phyloP scores from a whole-genome alignment of 2,797 vertebrate genomes.

The Microhierax caerulescens region DNA sequence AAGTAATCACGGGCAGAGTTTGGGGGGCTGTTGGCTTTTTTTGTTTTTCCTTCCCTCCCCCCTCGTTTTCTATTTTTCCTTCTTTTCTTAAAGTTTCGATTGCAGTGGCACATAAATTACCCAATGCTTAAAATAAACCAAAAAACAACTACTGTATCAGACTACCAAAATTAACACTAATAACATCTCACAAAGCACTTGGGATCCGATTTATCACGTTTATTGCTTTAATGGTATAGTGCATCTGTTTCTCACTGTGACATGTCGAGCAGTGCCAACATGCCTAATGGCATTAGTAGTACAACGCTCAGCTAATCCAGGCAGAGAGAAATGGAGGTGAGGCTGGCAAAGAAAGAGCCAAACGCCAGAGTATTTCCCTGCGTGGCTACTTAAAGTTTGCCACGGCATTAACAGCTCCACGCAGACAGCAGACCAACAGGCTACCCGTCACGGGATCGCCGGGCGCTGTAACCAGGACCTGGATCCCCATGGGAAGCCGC shows the following conservation, averaged over 20 bases:
- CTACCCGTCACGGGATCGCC: fast-evolving
- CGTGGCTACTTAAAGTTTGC: fast-evolving
- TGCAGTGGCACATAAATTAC: background rate
- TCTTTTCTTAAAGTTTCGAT: background rate
- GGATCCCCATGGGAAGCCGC: background rate
- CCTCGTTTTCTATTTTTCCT: background rate
- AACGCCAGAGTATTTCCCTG: background rate
- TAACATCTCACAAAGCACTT: slow-evolving; percentile 38
- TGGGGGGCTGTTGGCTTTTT: background rate
- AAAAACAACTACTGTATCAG: slow-evolving; percentile 34
- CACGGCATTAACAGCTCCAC: fast-evolving
- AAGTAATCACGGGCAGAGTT: slow-evolving; percentile 79
- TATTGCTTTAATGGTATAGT: slow-evolving; percentile 50
- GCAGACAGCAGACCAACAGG: background rate
- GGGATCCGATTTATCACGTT: slow-evolving; percentile 57
- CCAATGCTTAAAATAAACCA: slow-evolving; percentile 43
- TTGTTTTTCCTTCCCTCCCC: background rate
- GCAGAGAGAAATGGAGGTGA: background rate
- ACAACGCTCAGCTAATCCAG: slow-evolving; percentile 39
- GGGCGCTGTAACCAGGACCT: fast-evolving
- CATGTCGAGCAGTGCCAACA: slow-evolving; percentile 39
- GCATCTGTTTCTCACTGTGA: slow-evolving; percentile 74
- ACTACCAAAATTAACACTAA: slow-evolving; percentile 64
- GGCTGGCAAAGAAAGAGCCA: background rate
- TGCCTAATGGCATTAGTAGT: slow-evolving; percentile 53